These are phyloP conservation scores for Thryonomys swinderianus DNA, from an alignment of 2,113 vertebrate genomes.

Conservation along the genomic window DNA sequence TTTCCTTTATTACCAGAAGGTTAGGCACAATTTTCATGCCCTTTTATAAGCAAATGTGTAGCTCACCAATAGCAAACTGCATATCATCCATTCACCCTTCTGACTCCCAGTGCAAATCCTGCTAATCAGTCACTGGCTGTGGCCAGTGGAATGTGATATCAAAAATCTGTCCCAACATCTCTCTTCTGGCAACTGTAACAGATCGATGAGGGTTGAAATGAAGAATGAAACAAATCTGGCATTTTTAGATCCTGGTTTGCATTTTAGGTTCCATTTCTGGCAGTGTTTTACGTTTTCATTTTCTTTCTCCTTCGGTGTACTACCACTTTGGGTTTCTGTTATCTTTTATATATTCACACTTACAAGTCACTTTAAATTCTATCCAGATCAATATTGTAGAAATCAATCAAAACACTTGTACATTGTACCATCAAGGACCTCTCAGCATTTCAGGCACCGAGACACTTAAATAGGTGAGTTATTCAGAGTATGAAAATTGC, in stretches of 20 bases:
- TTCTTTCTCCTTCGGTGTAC: neutral
- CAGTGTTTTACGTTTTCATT: neutral
- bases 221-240: neutral
- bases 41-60: neutral
- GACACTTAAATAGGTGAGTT: neutral
- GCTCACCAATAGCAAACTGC: neutral
- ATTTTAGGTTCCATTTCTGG: neutral
- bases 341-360: slow-evolving; percentile 21
- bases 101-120: neutral
- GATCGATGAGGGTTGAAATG: neutral
- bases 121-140: neutral
- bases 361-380: slow-evolving; percentile 26
- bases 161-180: neutral
- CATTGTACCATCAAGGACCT: neutral
- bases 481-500: neutral
- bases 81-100: neutral
- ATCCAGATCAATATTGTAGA: neutral
- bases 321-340: neutral
- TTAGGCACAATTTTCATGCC: neutral
- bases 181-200: neutral
- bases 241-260: neutral
- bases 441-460: neutral
- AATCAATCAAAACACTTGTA: neutral
- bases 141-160: neutral
- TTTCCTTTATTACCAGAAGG: neutral